Evolutionary conservation across 1,140 invertebrate species (phyloP).

Genomic region (Atta colombica): DNA sequence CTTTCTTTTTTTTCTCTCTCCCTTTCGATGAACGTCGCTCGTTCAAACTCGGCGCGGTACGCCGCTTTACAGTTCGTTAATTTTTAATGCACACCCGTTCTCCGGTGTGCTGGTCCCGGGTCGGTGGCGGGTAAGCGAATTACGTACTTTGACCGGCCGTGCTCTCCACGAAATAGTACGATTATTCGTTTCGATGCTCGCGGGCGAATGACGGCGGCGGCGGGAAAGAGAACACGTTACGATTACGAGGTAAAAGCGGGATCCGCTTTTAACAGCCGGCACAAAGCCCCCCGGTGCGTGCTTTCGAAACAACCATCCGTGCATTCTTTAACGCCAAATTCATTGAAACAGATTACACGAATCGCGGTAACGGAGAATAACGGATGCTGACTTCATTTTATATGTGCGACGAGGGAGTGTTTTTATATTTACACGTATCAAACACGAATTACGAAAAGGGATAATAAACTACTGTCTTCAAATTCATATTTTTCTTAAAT

Average conservation of each 20-base stretch:
- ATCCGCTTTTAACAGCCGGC: constrained; percentile 53
- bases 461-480: neutral
- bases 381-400: neutral
- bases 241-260: constrained; percentile 57
- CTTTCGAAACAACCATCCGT: constrained; percentile 51
- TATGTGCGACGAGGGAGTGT: neutral
- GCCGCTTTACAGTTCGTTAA: constrained; percentile 63
- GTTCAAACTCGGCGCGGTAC: constrained; percentile 17
- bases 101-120: constrained; percentile 25
- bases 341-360: constrained; percentile 54
- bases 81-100: constrained; percentile 60
- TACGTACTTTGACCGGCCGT: constrained; percentile 59
- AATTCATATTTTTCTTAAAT: neutral
- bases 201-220: neutral
- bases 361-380: constrained; percentile 41
- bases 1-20: neutral
- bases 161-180: constrained; percentile 59
- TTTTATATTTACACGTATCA: neutral
- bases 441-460: neutral
- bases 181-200: constrained; percentile 62
- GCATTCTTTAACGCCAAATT: constrained; percentile 61
- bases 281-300: constrained; percentile 31
- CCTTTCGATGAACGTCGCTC: neutral
- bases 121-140: constrained; percentile 55
- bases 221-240: constrained; percentile 15